Evolutionary conservation across 2,888 invertebrate species (phyloP).

Genomic region (Adineta ricciae): DNA sequence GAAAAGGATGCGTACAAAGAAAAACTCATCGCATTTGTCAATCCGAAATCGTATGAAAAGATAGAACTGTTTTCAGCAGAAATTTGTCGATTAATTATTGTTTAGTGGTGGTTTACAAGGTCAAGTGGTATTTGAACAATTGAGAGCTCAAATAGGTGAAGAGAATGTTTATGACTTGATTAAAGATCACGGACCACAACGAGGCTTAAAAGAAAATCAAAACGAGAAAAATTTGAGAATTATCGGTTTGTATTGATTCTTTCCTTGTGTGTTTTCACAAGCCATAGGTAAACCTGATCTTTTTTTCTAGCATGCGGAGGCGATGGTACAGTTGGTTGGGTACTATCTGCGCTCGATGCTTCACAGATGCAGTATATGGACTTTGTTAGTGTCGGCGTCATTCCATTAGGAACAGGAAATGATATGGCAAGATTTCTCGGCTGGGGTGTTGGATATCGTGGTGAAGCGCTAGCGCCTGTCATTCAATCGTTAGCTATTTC

Average conservation of each 20-base stretch:
- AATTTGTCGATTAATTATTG: background rate
- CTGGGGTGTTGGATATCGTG: background rate
- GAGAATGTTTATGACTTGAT: background rate
- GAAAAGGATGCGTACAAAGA: background rate
- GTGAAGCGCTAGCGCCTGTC: background rate
- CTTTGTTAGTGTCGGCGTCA: slow-evolving; percentile 74
- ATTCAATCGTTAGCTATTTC: background rate
- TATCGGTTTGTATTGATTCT: background rate
- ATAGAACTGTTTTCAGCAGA: background rate
- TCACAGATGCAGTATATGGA: slow-evolving; percentile 19
- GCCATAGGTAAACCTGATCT: background rate
- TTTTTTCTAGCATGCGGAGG: background rate
- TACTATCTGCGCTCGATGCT: slow-evolving; percentile 59
- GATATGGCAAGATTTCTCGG: slow-evolving; percentile 77
- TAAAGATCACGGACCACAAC: background rate
- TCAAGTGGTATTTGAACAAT: background rate
- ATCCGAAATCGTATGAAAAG: slow-evolving; percentile 3
- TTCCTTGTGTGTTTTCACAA: background rate
- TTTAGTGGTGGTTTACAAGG: slow-evolving; percentile 5
- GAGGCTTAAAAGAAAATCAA: background rate
- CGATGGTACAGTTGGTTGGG: slow-evolving; percentile 78
- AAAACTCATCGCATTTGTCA: slow-evolving; percentile 14
- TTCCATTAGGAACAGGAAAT: slow-evolving; percentile 92
- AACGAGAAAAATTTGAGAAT: background rate
- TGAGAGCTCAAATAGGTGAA: background rate